Percentiles rank a stretch among this genome's conserved stretches.
Evolutionary conservation across 2,888 invertebrate genomes (phyloP).

Genomic region (Aleiodes alternator): DNA sequence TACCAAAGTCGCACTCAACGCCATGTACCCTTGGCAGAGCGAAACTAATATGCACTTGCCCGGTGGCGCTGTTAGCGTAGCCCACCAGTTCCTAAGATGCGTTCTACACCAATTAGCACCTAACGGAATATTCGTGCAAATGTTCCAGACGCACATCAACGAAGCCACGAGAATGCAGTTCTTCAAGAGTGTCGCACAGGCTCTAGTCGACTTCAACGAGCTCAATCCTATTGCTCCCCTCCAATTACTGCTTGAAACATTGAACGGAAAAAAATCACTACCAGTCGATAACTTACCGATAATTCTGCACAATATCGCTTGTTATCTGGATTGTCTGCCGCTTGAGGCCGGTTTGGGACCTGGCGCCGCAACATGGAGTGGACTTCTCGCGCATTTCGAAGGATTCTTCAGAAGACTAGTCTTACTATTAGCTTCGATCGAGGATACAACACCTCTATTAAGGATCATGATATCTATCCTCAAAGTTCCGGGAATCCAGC

Average conservation of each 20-base stretch:
- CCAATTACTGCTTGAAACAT: constrained; percentile 90
- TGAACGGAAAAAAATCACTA: constrained; percentile 87
- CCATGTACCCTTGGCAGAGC: constrained; percentile 92
- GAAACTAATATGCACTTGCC: constrained; percentile 93
- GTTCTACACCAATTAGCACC: constrained; percentile 97
- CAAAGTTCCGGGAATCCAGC: constrained; percentile 88
- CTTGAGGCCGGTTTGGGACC: constrained; percentile 85
- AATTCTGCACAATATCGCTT: constrained; percentile 93
- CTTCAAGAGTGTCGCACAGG: constrained; percentile 95
- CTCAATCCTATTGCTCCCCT: constrained; percentile 95
- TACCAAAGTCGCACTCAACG: constrained; percentile 87
- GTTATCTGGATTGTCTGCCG: constrained; percentile 94
- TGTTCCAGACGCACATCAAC: constrained; percentile 93
- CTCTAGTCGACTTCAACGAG: constrained; percentile 96
- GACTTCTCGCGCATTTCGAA: constrained; percentile 91
- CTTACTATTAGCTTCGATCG: constrained; percentile 82
- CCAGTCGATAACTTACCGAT: constrained; percentile 84
- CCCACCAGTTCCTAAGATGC: constrained; percentile 97
- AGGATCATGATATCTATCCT: constrained; percentile 87
- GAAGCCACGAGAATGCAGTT: constrained; percentile 87
- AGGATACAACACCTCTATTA: constrained; percentile 84
- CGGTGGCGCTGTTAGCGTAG: constrained; percentile 96
- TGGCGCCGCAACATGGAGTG: constrained; percentile 85
- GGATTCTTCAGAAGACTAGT: constrained; percentile 87
- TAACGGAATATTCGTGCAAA: constrained; percentile 96